These are phyloP conservation scores for Helostoma temminkii DNA, from an alignment of 2,797 vertebrate species.

Conservation along the genomic window DNA sequence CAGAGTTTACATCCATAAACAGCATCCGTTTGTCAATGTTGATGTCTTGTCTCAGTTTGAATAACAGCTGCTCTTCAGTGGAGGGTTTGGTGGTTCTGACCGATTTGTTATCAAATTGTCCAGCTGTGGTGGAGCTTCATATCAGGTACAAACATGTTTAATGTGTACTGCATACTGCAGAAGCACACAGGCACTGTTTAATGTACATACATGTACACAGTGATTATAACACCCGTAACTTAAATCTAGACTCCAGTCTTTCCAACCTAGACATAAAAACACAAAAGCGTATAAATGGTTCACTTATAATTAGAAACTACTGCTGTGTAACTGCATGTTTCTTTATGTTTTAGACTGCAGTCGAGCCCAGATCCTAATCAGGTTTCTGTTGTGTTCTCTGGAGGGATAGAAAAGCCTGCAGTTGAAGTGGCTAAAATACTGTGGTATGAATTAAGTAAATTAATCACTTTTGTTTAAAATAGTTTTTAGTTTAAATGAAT, in stretches of 20 bases:
- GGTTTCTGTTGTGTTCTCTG: conserved; percentile 57
- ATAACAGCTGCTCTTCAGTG: conserved; percentile 78
- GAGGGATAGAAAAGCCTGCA: conserved; percentile 24
- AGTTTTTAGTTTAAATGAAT: too few relatives aligned
- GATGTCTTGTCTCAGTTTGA: conserved; percentile 78
- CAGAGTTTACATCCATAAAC: background rate
- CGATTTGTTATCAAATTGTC: conserved; percentile 63
- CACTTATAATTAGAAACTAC: too few relatives aligned
- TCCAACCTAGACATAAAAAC: background rate
- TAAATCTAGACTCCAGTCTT: background rate
- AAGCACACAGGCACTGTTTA: background rate
- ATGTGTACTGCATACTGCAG: background rate
- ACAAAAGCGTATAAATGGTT: background rate
- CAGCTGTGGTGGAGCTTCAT: conserved; percentile 72
- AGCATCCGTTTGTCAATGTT: background rate
- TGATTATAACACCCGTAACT: too few relatives aligned
- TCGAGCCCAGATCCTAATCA: conserved; percentile 43
- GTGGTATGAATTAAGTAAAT: conserved; percentile 52
- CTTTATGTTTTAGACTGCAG: conserved; percentile 59
- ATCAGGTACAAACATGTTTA: conserved; percentile 79
- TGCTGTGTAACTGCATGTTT: background rate
- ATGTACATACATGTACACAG: background rate
- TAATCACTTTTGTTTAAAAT: too few relatives aligned
- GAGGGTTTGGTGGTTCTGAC: conserved; percentile 75
- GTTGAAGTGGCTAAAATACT: conserved; percentile 56